phyloP scores from a whole-genome alignment of 2,113 vertebrate species.

The Panthera uncia region DNA sequence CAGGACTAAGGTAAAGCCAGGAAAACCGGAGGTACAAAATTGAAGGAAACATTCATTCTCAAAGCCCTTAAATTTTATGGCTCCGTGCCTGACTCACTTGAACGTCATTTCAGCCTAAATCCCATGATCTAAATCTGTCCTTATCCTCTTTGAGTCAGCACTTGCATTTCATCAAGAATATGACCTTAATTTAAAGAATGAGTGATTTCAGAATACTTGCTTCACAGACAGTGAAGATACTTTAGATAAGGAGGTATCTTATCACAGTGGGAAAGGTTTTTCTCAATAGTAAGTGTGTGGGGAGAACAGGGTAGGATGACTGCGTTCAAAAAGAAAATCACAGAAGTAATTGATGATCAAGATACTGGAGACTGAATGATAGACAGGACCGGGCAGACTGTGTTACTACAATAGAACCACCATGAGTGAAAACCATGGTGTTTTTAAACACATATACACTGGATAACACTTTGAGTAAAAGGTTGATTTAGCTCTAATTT shows the following conservation, averaged over 20 bases:
- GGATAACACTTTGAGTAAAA: not conserved
- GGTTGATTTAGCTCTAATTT: not conserved
- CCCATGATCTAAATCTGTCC: not conserved
- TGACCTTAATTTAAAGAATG: not conserved
- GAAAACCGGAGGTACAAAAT: not conserved
- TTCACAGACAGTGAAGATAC: not conserved
- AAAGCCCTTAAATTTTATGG: not conserved
- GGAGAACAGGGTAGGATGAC: not conserved
- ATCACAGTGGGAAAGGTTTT: not conserved
- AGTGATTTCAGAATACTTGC: not conserved
- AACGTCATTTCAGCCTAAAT: not conserved
- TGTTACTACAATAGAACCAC: not conserved
- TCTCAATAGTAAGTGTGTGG: not conserved
- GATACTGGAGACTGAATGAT: not conserved
- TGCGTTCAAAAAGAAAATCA: not conserved
- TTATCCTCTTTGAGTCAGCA: not conserved
- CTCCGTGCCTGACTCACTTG: fast-evolving
- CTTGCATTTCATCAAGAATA: not conserved
- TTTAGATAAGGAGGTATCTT: not conserved
- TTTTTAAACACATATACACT: not conserved
- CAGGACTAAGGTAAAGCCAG: not conserved
- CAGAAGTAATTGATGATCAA: not conserved
- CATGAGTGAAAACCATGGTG: not conserved
- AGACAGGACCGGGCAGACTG: not conserved
- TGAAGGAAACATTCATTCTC: not conserved